Evolutionary conservation across 1,140 invertebrate genomes (phyloP).

Genomic region (Dinothrombium tinctorium): DNA sequence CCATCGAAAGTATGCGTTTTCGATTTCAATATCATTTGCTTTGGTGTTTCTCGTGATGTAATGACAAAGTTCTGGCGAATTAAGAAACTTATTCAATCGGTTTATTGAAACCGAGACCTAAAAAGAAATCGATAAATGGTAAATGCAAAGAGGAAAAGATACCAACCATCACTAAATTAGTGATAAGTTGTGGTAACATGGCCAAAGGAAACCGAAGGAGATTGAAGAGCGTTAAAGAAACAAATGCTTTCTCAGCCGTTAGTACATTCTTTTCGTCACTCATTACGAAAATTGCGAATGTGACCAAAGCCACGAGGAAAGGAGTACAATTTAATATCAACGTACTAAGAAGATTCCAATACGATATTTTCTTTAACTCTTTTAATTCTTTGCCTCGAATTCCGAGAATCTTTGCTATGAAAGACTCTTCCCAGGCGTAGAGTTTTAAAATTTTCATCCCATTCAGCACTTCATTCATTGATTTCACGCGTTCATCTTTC

Average conservation of each 20-base stretch:
- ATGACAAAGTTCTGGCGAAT: slow-evolving; percentile 35
- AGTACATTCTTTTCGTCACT: slow-evolving; percentile 27
- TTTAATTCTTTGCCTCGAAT: slow-evolving; percentile 4
- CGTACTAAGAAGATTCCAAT: too few relatives aligned
- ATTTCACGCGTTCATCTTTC: slow-evolving; percentile 21
- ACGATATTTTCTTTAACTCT: slow-evolving; percentile 3
- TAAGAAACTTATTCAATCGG: slow-evolving; percentile 71
- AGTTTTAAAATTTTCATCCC: slow-evolving; percentile 20
- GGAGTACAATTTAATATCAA: too few relatives aligned
- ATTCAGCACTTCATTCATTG: slow-evolving; percentile 21
- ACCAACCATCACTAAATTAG: neutral
- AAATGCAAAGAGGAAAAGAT: neutral
- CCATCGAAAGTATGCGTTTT: slow-evolving; percentile 7
- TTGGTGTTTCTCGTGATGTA: too few relatives aligned
- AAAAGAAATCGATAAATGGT: slow-evolving; percentile 23
- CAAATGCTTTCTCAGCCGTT: slow-evolving; percentile 33
- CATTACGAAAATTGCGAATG: slow-evolving; percentile 24
- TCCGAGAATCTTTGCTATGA: slow-evolving; percentile 12
- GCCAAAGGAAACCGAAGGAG: slow-evolving; percentile 44
- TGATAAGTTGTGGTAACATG: slow-evolving; percentile 1
- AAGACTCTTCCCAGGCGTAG: slow-evolving; percentile 17
- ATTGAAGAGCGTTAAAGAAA: slow-evolving; percentile 35
- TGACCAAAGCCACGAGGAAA: slow-evolving; percentile 19
- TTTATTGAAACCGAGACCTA: slow-evolving; percentile 46
- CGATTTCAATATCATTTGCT: slow-evolving; percentile 5